Base-by-base conservation (phyloP, 2,888 invertebrate species). In the Parnassius orleans region DNA sequence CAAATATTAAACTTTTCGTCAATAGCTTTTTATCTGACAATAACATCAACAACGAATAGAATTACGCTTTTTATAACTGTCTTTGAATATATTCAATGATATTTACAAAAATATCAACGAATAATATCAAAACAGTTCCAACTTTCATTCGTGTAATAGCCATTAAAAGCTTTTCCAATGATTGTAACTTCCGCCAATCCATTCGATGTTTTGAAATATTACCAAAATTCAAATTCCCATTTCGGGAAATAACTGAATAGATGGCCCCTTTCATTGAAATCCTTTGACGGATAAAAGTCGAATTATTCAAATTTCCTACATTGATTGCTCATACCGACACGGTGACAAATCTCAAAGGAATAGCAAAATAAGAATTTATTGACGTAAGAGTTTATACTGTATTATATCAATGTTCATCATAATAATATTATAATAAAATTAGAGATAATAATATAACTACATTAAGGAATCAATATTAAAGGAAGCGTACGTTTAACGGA, bases 251-350 rank as follows among this genome's bases (percentile, higher is more conserved):
- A 66, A 64, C 69, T 65, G 65, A 69, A 69, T 72, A 65, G 69
- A 72, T 68, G 70, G 63, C n/a, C 60, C 66, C 64, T 67, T 65
- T 65, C 72, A 72, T 73, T 71, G 70, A 67, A 74, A 73, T 71
- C 73, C 72, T 74, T 74, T 74, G 72, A 74, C 69, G 70, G 71
- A 68, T 74, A 72, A 72, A 72, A 74, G 67, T 72, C 70, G 67
- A 71, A 72, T 74, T 74, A 74, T 74, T 73, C 69, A 72, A 73
- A 74, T 74, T 71, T 71, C 62, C 67, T 59, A 64, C 65, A 70
- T 67, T 71, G 70, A 73, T 74, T 72, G 72, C 72, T 69, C 70
- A 71, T 71, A 72, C 70, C 68, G 71, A 72, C 70, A 70, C 68
- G 61, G 65, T 64, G 63, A 66, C 65, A 66, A 65, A 71, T 70